phyloP scores from a whole-genome alignment of 2,113 vertebrate species.

The Hydrochoerus hydrochaeris region DNA sequence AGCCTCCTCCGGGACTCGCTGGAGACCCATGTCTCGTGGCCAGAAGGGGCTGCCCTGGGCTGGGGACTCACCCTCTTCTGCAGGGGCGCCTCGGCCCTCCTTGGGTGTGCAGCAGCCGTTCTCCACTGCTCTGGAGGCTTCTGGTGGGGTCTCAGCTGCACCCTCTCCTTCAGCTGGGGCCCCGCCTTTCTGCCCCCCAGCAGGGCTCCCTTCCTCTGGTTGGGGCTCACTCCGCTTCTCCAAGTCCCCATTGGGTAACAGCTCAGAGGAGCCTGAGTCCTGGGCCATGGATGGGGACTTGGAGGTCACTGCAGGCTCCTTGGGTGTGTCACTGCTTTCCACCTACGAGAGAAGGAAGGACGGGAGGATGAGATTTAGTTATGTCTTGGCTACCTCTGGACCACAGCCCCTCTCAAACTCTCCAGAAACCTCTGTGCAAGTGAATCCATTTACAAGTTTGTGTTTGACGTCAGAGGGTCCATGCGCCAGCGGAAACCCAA shows the following conservation, averaged over 20 bases:
- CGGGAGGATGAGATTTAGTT: neutral
- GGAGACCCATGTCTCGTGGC: too few relatives aligned
- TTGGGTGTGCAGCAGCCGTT: slow-evolving; percentile 90
- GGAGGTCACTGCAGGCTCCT: slow-evolving; percentile 87
- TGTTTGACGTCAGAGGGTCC: neutral
- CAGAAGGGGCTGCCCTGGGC: slow-evolving; percentile 42
- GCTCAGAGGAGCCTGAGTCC: slow-evolving; percentile 87
- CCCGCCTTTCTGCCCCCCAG: slow-evolving; percentile 82
- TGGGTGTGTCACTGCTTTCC: slow-evolving; percentile 89
- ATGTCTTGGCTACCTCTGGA: accelerated
- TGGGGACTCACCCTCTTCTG: slow-evolving; percentile 88
- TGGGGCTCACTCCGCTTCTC: slow-evolving; percentile 85
- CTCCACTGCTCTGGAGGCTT: slow-evolving; percentile 89
- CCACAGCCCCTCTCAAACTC: neutral
- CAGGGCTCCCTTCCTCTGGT: slow-evolving; percentile 87
- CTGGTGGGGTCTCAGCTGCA: slow-evolving; percentile 82
- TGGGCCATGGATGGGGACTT: slow-evolving; percentile 87
- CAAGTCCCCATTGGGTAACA: slow-evolving; percentile 93
- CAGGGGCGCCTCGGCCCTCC: slow-evolving; percentile 88
- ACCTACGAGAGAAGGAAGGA: slow-evolving; percentile 84
- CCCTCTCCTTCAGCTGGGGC: slow-evolving; percentile 86
- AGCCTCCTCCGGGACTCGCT: neutral
- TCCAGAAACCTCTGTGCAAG: neutral
- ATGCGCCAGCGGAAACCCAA: neutral
- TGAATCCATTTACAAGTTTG: neutral